These are phyloP conservation scores for Melanotaenia boesemani DNA, from an alignment of 2,797 vertebrate species.

Conservation along the genomic window DNA sequence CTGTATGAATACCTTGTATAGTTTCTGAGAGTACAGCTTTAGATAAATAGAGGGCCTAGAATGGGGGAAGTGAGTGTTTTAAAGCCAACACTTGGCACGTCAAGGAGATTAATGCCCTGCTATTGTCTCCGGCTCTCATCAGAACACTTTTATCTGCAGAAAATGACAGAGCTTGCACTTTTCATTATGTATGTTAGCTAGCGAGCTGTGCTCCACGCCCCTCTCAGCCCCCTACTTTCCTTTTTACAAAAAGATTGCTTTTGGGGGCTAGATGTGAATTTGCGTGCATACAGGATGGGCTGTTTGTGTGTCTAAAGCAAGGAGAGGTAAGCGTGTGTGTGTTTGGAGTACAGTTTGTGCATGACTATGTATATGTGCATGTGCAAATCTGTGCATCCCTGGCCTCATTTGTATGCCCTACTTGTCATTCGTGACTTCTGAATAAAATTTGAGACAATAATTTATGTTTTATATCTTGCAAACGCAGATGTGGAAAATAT, in stretches of 20 bases:
- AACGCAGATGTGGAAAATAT: constrained; percentile 63
- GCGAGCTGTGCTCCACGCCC: constrained; percentile 45
- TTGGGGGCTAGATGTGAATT: constrained; percentile 33
- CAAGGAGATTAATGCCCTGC: constrained; percentile 84
- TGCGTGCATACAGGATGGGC: neutral
- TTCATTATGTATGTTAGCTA: constrained; percentile 81
- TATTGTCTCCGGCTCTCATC: constrained; percentile 85
- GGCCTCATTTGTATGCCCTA: constrained; percentile 53
- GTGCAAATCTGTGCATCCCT: constrained; percentile 4
- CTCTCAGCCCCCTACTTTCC: constrained; percentile 30
- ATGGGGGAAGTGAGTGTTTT: constrained; percentile 65
- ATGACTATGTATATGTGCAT: neutral
- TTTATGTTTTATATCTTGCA: constrained; percentile 67
- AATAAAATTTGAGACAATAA: constrained; percentile 67
- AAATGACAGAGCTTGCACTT: constrained; percentile 86
- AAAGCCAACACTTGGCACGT: constrained; percentile 70
- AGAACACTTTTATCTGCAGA: constrained; percentile 84
- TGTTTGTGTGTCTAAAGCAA: constrained; percentile 19
- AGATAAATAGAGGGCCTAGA: constrained; percentile 57
- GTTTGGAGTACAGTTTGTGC: constrained; percentile 3
- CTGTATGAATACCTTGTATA: constrained; percentile 39
- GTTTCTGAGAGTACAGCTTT: constrained; percentile 38
- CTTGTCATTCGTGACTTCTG: constrained; percentile 56
- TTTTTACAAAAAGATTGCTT: constrained; percentile 52
- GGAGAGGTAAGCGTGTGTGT: neutral